These are phyloP conservation scores for Echinometra lucunter DNA, from an alignment of 53 echinoderm and acorn worm species.

Conservation along the genomic window DNA sequence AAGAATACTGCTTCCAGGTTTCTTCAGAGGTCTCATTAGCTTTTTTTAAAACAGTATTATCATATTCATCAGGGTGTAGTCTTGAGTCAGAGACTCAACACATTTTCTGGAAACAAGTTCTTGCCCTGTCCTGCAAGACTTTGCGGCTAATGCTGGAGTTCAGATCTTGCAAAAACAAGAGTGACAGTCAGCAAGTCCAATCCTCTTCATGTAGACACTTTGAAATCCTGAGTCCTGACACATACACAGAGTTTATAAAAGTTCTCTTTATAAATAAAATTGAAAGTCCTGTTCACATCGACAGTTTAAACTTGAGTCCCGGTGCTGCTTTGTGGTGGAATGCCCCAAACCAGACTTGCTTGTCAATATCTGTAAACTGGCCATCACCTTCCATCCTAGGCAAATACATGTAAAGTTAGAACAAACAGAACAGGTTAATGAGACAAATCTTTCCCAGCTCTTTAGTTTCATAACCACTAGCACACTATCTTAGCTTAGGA, in stretches of 20 bases:
- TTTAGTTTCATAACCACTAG: not conserved
- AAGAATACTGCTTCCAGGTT: too few species aligned
- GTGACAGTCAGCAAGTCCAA: not conserved
- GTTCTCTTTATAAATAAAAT: not conserved
- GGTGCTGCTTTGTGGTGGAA: constrained; percentile 96
- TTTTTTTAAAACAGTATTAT: too few species aligned
- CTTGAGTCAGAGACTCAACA: not conserved
- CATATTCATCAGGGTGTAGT: too few species aligned
- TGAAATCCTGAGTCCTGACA: not conserved
- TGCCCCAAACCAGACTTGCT: constrained; percentile 91
- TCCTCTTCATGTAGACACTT: not conserved
- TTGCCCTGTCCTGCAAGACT: not conserved
- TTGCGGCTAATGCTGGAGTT: not conserved
- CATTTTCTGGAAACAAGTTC: not conserved
- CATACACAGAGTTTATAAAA: too few species aligned
- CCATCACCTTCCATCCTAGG: constrained; percentile 94
- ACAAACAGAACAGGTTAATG: not conserved
- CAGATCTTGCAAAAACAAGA: not conserved
- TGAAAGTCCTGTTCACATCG: constrained; percentile 39
- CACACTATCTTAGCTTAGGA: too few species aligned
- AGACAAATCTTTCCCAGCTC: not conserved
- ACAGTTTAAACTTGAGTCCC: constrained; percentile 91
- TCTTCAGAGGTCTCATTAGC: too few species aligned
- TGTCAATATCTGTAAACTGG: constrained; percentile 83
- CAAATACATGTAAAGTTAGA: not conserved